phyloP scores from a whole-genome alignment of 2,888 invertebrate species.

The Ochlodes sylvanus region DNA sequence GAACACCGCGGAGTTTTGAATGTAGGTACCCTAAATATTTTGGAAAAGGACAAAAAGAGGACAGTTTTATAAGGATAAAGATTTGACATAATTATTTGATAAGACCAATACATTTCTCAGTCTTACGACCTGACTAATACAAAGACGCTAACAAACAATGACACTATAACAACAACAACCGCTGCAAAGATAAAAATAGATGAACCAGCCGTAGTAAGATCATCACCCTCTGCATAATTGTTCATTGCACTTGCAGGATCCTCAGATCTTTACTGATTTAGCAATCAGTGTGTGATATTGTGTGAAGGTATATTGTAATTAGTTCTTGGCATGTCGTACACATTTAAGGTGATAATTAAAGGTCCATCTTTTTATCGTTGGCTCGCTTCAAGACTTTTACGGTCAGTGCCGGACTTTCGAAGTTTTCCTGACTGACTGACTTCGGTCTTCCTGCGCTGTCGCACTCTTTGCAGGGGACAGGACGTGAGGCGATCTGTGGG shows the following conservation, averaged over 20 bases:
- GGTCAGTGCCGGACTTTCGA: too few relatives aligned
- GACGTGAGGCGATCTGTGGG: too few relatives aligned
- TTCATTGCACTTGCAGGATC: conserved; percentile 21
- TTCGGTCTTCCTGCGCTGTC: too few relatives aligned
- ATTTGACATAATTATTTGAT: too few relatives aligned
- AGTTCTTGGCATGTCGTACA: not conserved
- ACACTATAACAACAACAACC: conserved; percentile 27
- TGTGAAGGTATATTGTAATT: not conserved
- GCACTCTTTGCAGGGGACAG: too few relatives aligned
- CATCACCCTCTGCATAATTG: conserved; percentile 33
- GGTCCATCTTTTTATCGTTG: too few relatives aligned
- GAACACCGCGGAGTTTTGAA: too few relatives aligned
- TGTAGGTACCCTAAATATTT: too few relatives aligned
- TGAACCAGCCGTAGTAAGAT: conserved; percentile 24
- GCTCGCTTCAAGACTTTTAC: too few relatives aligned
- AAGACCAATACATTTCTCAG: not conserved
- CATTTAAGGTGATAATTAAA: not conserved
- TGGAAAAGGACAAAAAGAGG: too few relatives aligned
- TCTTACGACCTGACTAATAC: not conserved
- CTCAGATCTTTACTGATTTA: not conserved
- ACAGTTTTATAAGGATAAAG: too few relatives aligned
- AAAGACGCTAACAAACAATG: not conserved
- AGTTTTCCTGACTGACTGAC: too few relatives aligned
- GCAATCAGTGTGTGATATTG: not conserved
- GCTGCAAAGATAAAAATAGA: conserved; percentile 36